Evolutionary conservation across 2,888 invertebrate species (phyloP), one percentile per base, ranked within the genome.

Genomic region (Machimus atricapillus): DNA sequence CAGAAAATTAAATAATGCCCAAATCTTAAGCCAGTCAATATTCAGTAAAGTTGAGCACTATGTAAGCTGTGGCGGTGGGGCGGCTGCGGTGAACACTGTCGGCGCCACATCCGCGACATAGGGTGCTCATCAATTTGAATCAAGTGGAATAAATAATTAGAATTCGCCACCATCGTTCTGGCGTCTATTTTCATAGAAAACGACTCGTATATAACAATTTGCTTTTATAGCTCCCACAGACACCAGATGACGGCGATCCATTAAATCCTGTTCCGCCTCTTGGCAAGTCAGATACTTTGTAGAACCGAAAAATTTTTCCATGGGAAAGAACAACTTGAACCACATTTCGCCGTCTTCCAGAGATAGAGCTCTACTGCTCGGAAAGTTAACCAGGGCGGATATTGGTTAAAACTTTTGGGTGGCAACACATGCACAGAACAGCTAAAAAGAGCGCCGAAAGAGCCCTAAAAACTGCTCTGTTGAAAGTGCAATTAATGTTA

Each of bases 201-300:
- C 74, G 40, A 74, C 85, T 85, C 74, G 85, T 74, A 85, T 85
- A 85, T 85, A 85, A 85, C 85, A 85, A 85, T 85, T 85, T 85
- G 74, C 85, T 85, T 85, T 85, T 85, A 85, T 85, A 85, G 85
- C 85, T 31, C 74, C 31, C 43, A 27, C 85, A 85, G 74, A 85
- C 85, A 85, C 85, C 85, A 85, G 85, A 85, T 85, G 85, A 85
- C 85, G 85, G 46, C 46, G 85, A 85, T 85, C 85, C 85, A 85
- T 85, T 85, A 85, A 85, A 85, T 85, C 85, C 85, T 74, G 85
- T 74, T 74, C 85, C 74, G 73, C 85, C 85, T 74, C 85, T 85
- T 74, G 83, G 73, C 74, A 85, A 85, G 85, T 40, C 85, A 85
- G 74, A 74, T 85, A 85, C 85, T 85, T 85, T 85, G 85, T 74